These are phyloP conservation scores for Amphimedon queenslandica DNA, from an alignment of 37 sponge, comb jelly and placozoan genomes.

Conservation along the genomic window DNA sequence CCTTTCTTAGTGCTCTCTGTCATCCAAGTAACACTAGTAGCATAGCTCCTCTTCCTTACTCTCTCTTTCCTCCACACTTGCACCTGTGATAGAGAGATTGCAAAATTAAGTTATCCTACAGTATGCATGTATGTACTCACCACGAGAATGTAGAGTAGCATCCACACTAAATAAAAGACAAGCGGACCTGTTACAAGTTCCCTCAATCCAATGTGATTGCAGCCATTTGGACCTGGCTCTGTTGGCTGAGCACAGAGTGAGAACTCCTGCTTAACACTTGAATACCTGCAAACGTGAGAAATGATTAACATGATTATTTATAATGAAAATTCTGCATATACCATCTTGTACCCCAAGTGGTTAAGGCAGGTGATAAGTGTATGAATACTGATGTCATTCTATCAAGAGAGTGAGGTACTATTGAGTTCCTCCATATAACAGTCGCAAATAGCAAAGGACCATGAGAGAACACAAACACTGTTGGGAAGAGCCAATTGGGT, in stretches of 20 bases:
- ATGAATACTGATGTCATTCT: constrained; percentile 74
- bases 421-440: constrained; percentile 58
- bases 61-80: constrained; percentile 12
- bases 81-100: constrained; percentile 8
- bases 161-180: constrained; percentile 29
- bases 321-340: no score
- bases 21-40: constrained; percentile 37
- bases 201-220: constrained; percentile 12
- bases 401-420: constrained; percentile 58
- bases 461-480: constrained; percentile 30
- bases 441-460: constrained; percentile 47
- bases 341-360: constrained; percentile 47
- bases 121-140: constrained; percentile 11
- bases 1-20: constrained; percentile 19
- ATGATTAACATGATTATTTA: no score
- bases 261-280: constrained; percentile 30
- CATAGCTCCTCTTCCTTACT: constrained; percentile 15
- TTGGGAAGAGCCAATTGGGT: constrained; percentile 14
- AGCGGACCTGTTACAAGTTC: constrained; percentile 29
- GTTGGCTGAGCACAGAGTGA: constrained; percentile 24
- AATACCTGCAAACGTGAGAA: constrained; percentile 19
- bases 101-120: no score
- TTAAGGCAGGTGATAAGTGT: constrained; percentile 44
- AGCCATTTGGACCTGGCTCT: constrained; percentile 15
- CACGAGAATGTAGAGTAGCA: constrained; percentile 21